Percentiles rank a stretch among this genome's conserved stretches.
Conservation (phyloP, 2,888 invertebrate genomes). For the Cephus sareptanus region DNA sequence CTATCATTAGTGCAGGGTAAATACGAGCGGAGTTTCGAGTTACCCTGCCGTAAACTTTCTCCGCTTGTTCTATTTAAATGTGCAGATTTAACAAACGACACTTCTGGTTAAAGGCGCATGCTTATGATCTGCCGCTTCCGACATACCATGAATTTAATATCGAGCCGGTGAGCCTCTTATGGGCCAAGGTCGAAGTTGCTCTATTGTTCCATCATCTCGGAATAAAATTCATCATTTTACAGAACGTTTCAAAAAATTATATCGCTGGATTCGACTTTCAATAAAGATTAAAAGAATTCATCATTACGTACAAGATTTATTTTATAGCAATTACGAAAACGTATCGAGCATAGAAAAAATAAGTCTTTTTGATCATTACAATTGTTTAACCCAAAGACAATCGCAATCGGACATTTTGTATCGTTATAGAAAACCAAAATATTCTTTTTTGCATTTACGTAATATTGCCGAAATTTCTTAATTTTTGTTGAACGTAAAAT, state of each 20-base stretch:
- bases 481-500: no score
- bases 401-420: not conserved
- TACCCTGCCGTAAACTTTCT: not conserved
- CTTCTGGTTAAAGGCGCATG: slow-evolving; percentile 28
- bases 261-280: not conserved
- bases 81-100: not conserved
- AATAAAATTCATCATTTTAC: not conserved
- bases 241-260: not conserved
- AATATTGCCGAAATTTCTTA: no score
- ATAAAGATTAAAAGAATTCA: not conserved
- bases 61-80: not conserved
- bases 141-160: slow-evolving; percentile 33
- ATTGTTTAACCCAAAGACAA: not conserved
- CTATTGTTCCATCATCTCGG: not conserved
- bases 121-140: slow-evolving; percentile 40
- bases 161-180: slow-evolving; percentile 21
- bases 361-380: not conserved
- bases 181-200: not conserved
- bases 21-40: not conserved
- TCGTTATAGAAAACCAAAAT: not conserved
- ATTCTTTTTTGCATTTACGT: not conserved
- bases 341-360: not conserved
- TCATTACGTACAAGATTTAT: not conserved
- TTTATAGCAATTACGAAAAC: not conserved
- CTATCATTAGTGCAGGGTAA: not conserved